A percentile compares a stretch with the other conserved stretches of the same genome.
Conservation (phyloP, 2,797 vertebrate genomes). For the Myripristis jacobus region DNA sequence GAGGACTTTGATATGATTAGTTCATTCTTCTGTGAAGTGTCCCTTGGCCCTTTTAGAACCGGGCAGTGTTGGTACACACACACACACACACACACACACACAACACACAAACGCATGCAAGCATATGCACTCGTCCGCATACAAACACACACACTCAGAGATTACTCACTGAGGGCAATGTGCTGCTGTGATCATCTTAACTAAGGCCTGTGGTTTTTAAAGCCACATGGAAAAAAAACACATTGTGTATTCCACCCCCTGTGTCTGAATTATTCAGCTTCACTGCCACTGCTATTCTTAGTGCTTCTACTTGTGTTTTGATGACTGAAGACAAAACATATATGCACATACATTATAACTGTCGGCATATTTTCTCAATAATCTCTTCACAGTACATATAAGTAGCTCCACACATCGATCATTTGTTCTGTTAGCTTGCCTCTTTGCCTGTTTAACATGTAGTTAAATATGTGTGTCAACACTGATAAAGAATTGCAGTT, state of each 20-base stretch:
- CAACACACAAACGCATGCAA: too few relatives aligned
- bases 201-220: conserved; percentile 22
- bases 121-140: too few relatives aligned
- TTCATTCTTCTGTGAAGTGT: conserved; percentile 43
- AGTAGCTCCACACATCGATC: not conserved
- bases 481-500: conserved; percentile 24
- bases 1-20: conserved; percentile 30
- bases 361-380: not conserved
- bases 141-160: conserved; percentile 23
- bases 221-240: conserved; percentile 44
- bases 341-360: conserved; percentile 27
- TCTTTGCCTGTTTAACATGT: conserved; percentile 5
- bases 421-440: not conserved
- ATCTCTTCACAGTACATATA: not conserved
- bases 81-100: not conserved
- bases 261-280: conserved; percentile 76
- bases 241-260: conserved; percentile 68
- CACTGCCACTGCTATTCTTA: conserved; percentile 73
- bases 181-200: conserved; percentile 43
- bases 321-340: conserved; percentile 31
- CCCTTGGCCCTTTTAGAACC: conserved; percentile 9
- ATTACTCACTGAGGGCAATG: conserved; percentile 17
- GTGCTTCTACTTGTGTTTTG: conserved; percentile 61
- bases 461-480: not conserved
- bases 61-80: not conserved